These are phyloP conservation scores for Watsonalla binaria DNA, from an alignment of 2,888 invertebrate genomes.

Conservation along the genomic window DNA sequence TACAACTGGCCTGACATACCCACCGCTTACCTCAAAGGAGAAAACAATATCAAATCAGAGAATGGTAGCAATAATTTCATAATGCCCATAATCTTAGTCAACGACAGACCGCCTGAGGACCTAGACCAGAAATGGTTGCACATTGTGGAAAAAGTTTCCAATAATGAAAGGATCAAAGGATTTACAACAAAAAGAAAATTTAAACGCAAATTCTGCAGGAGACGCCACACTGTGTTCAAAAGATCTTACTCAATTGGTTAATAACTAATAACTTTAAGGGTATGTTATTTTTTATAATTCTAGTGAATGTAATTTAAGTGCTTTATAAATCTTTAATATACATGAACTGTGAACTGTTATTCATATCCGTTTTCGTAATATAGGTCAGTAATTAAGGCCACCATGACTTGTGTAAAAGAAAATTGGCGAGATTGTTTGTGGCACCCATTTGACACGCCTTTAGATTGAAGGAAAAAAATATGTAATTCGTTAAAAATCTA, in stretches of 20 bases:
- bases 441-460: not conserved
- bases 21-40: constrained; percentile 35
- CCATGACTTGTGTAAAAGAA: not conserved
- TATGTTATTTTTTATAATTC: not conserved
- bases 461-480: not conserved
- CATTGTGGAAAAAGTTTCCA: constrained; percentile 44
- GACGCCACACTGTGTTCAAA: constrained; percentile 58
- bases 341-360: not conserved
- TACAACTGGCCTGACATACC: constrained; percentile 43
- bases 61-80: constrained; percentile 30
- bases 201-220: constrained; percentile 62
- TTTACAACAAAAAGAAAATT: constrained; percentile 50
- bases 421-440: not conserved
- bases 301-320: too few relatives aligned
- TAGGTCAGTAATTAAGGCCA: not conserved
- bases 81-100: constrained; percentile 64
- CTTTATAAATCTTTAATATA: too few relatives aligned
- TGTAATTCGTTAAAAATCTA: too few relatives aligned
- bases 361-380: not conserved
- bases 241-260: constrained; percentile 67
- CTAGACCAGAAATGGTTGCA: constrained; percentile 60
- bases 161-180: constrained; percentile 52
- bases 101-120: constrained; percentile 64
- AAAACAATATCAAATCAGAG: constrained; percentile 27
- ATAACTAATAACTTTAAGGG: not conserved